A percentile compares a stretch with the other conserved stretches of the same genome.
These are phyloP conservation scores for Petrolisthes manimaculis DNA, from an alignment of 2,888 invertebrate genomes.

Conservation along the genomic window DNA sequence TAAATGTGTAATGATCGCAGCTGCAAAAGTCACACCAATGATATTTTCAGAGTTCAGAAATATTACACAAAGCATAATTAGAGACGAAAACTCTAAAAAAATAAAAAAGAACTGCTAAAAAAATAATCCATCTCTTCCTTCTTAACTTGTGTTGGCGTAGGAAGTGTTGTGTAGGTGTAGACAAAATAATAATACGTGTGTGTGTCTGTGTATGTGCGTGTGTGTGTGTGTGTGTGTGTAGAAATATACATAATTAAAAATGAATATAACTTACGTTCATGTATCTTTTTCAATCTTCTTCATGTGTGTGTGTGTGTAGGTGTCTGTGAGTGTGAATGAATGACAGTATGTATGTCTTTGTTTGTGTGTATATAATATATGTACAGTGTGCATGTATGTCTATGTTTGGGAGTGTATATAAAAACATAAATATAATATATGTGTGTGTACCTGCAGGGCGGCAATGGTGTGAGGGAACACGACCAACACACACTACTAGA, in stretches of 20 bases:
- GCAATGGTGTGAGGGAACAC: no score
- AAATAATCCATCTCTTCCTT: no score
- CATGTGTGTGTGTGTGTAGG: neutral
- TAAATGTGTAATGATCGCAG: neutral
- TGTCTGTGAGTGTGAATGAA: neutral
- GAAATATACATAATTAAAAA: neutral
- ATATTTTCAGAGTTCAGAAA: neutral
- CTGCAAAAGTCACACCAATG: neutral
- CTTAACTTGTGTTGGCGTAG: neutral
- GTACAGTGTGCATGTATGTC: neutral
- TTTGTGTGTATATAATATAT: neutral
- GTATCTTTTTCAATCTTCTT: neutral
- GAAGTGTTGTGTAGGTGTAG: neutral
- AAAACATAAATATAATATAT: no score
- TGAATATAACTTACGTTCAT: no score
- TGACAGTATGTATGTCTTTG: slow-evolving; percentile 8
- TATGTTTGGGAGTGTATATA: no score
- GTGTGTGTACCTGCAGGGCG: no score
- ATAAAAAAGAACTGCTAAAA: neutral
- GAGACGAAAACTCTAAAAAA: neutral
- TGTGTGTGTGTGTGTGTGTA: neutral
- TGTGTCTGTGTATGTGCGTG: slow-evolving; percentile 21
- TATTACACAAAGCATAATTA: neutral
- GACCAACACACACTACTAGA: neutral
- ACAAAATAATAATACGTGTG: neutral